Evolutionary conservation across 2,797 vertebrate genomes (phyloP).

Genomic region (Perodicticus potto): DNA sequence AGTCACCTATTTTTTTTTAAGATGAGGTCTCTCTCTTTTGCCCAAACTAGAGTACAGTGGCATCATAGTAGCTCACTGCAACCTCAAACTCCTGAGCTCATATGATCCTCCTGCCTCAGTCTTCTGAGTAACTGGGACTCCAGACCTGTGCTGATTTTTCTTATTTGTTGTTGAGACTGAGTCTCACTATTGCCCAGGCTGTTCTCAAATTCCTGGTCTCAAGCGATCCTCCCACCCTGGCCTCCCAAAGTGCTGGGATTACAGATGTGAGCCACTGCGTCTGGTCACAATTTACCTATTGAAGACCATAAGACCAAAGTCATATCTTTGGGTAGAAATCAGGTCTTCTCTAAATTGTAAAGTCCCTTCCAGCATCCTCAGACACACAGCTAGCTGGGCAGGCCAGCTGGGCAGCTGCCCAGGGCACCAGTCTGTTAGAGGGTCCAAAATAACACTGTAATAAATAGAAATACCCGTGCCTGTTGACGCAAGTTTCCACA

Average conservation of each 20-base stretch:
- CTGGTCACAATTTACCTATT: neutral
- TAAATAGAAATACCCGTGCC: constrained; percentile 79
- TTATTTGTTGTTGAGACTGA: neutral
- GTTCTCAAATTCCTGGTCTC: neutral
- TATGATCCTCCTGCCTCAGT: neutral
- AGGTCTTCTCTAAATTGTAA: constrained; percentile 31
- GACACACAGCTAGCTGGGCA: constrained; percentile 20
- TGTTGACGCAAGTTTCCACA: constrained; percentile 80
- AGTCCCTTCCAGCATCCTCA: constrained; percentile 53
- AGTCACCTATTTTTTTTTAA: neutral
- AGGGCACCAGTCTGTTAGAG: constrained; percentile 62
- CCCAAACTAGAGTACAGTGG: neutral
- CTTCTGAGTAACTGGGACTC: neutral
- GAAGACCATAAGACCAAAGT: neutral
- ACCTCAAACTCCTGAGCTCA: neutral
- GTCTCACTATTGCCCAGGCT: neutral
- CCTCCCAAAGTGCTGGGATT: neutral
- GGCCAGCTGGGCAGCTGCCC: constrained; percentile 50
- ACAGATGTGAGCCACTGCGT: neutral
- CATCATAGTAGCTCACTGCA: neutral
- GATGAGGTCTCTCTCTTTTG: neutral
- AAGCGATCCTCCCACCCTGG: neutral
- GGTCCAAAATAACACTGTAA: constrained; percentile 78
- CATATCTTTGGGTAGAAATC: neutral
- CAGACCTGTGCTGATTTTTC: neutral